Percentiles rank a stretch among this genome's conserved stretches.
Evolutionary conservation across 2,888 invertebrate genomes (phyloP).

Genomic region (Tiliacea aurago): DNA sequence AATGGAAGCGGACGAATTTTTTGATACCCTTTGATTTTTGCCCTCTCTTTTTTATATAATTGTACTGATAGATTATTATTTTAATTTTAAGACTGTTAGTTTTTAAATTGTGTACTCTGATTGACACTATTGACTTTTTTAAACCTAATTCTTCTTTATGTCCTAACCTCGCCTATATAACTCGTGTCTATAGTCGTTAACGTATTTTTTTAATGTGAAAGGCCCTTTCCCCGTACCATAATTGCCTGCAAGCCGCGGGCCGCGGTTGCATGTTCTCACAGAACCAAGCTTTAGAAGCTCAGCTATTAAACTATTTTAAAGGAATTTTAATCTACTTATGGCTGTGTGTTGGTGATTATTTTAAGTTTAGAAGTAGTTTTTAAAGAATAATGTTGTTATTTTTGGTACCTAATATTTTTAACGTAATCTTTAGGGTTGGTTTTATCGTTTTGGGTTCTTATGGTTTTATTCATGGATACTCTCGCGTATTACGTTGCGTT

Average conservation of each 20-base stretch:
- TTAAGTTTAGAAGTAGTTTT: slow-evolving; percentile 19
- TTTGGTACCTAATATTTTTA: slow-evolving; percentile 7
- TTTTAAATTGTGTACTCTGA: too few species aligned
- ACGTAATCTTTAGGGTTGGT: background rate
- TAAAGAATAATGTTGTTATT: slow-evolving; percentile 1
- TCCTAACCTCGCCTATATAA: slow-evolving; percentile 29
- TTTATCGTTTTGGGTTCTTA: background rate
- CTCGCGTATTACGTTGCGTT: background rate
- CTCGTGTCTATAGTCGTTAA: slow-evolving; percentile 49
- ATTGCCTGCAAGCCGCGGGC: slow-evolving; percentile 60
- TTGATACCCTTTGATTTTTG: too few species aligned
- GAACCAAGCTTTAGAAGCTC: slow-evolving; percentile 31
- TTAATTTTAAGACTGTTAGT: too few species aligned
- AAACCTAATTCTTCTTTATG: slow-evolving; percentile 16
- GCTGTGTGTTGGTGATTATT: slow-evolving; percentile 23
- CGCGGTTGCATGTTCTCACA: slow-evolving; percentile 57
- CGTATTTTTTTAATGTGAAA: slow-evolving; percentile 57
- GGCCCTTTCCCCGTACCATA: slow-evolving; percentile 57
- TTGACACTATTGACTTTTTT: background rate
- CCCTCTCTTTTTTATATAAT: too few species aligned
- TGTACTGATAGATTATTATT: too few species aligned
- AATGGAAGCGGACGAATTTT: too few species aligned
- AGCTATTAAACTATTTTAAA: slow-evolving; percentile 62
- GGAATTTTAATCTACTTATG: slow-evolving; percentile 60
- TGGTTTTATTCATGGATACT: background rate